These are phyloP conservation scores for Squalus acanthias DNA, from an alignment of 2,797 vertebrate species.

Conservation along the genomic window DNA sequence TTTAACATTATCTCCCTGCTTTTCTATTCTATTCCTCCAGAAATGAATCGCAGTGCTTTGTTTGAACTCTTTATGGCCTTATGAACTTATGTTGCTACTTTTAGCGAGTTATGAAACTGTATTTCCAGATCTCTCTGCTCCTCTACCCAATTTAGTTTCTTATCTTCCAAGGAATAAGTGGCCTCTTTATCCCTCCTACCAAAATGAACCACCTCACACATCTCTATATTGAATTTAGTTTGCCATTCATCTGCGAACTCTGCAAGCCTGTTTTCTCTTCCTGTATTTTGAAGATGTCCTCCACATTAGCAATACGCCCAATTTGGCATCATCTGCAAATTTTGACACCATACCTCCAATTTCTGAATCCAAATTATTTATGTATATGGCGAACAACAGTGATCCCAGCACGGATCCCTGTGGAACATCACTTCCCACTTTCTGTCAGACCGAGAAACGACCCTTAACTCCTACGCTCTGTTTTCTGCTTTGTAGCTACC, in stretches of 20 bases:
- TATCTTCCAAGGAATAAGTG: background rate
- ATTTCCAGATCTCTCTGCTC: background rate
- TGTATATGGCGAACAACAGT: background rate
- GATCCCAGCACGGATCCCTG: background rate
- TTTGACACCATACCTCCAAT: background rate
- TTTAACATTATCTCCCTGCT: background rate
- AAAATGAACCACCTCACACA: background rate
- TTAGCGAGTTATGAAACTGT: no score
- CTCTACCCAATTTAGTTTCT: background rate
- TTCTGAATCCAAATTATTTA: background rate
- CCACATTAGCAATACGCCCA: no score
- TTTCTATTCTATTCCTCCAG: background rate
- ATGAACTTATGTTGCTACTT: no score
- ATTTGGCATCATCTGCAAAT: no score
- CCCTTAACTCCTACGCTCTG: background rate
- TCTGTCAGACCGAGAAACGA: background rate
- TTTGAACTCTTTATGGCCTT: no score
- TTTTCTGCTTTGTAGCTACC: background rate
- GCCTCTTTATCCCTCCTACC: background rate
- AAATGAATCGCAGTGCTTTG: no score
- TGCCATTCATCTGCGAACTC: background rate
- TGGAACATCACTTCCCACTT: background rate
- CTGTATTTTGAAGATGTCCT: no score
- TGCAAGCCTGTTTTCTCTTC: no score
- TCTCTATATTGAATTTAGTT: background rate